Evolutionary conservation across 2,888 invertebrate species (phyloP), one percentile per base, ranked within the genome.

Genomic region (Rotaria magnacalcarata): DNA sequence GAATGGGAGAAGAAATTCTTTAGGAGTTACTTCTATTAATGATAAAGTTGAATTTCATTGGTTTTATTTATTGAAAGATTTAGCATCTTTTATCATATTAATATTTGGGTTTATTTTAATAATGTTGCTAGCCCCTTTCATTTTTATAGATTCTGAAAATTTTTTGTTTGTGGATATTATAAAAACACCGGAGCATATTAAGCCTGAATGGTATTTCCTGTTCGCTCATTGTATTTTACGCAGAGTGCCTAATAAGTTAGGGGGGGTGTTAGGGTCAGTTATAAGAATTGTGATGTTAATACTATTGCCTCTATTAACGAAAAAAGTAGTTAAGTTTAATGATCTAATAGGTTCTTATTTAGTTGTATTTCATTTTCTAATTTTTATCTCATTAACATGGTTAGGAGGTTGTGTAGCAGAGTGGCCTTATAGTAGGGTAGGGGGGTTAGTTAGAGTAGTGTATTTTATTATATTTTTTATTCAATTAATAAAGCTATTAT

Each of bases 121-220:
- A 91, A 92, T 92, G 2, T 89, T 93, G 90, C 90, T 90, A 87
- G 92, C 91, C 8, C 94, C 94, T 0, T 93, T 93, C 89, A 87
- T 93, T 89, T 89, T 94, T 90, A 92, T 93, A 88, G 94, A 94
- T 52, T 93, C 94, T 0, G 94, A 94, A 92, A 95, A 94, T 92
- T 95, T 94, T 92, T 93, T 93, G 41, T 93, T 93, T 0, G 94
- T 94, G 8, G 94, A 94, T 88, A 93, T 94, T 0, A 89, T 94
- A 92, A 92, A 93, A 27, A 94, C 94, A 0, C 94, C 94, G 0
- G 90, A 93, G 14, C 94, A 94, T 90, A 95, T 95, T 92, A 94
- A 95, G 93, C 94, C 94, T 84, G 95, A 95, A 93, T 95, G 94
- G 93, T 95, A 95, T 90, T 95, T 95, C 89, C 90, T 95, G 92